Evolutionary conservation across 2,888 invertebrate species (phyloP).

Genomic region (Alcis repandata): DNA sequence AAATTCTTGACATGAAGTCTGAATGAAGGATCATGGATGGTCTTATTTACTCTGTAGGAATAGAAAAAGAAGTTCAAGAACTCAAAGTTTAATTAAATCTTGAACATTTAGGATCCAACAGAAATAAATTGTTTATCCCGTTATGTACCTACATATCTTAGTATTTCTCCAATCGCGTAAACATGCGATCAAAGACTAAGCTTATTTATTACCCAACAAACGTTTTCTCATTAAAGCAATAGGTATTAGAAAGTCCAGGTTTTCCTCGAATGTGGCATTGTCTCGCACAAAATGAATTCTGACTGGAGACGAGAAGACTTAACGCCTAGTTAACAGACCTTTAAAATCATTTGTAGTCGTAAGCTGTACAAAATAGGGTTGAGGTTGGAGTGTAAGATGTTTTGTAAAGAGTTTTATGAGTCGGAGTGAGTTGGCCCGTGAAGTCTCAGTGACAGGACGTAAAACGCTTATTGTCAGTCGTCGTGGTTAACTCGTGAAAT

Average conservation of each 20-base stretch:
- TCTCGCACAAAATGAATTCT: slow-evolving; percentile 68
- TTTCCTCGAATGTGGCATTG: slow-evolving; percentile 67
- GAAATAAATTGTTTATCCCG: too few species aligned
- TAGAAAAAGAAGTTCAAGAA: too few species aligned
- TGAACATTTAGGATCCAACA: too few species aligned
- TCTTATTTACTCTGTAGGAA: too few species aligned
- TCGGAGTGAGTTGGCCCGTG: slow-evolving; percentile 69
- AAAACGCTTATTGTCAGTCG: slow-evolving; percentile 82
- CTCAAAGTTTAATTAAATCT: too few species aligned
- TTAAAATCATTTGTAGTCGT: slow-evolving; percentile 37
- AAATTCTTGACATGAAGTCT: too few species aligned
- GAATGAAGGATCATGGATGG: too few species aligned
- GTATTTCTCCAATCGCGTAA: too few species aligned
- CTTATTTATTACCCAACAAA: slow-evolving; percentile 25
- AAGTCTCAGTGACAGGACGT: slow-evolving; percentile 74
- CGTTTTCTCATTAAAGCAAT: slow-evolving; percentile 55
- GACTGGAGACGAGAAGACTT: slow-evolving; percentile 68
- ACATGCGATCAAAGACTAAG: slow-evolving; percentile 16
- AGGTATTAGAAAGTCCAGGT: slow-evolving; percentile 72
- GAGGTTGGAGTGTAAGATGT: slow-evolving; percentile 42
- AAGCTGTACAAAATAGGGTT: slow-evolving; percentile 30
- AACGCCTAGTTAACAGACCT: slow-evolving; percentile 59
- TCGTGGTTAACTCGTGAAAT: slow-evolving; percentile 84
- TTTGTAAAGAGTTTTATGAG: slow-evolving; percentile 74
- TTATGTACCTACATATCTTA: too few species aligned